Evolutionary conservation across 2,888 invertebrate species (phyloP).

Genomic region (Callyntrura sp.): DNA sequence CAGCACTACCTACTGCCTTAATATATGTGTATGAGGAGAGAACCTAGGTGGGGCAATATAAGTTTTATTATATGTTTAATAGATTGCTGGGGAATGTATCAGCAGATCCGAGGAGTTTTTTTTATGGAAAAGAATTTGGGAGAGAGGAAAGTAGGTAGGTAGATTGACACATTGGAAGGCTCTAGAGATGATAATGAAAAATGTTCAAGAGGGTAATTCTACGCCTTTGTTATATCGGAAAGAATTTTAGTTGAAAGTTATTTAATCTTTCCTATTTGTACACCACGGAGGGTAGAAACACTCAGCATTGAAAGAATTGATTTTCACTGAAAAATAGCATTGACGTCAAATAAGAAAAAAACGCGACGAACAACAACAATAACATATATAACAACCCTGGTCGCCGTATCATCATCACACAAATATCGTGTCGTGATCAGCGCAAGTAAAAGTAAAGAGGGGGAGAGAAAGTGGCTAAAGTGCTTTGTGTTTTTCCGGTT

Average conservation of each 20-base stretch:
- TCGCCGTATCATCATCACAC: background rate
- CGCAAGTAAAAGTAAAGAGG: background rate
- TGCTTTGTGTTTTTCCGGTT: slow-evolving; percentile 55
- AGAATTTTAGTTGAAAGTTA: slow-evolving; percentile 14
- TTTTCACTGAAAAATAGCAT: slow-evolving; percentile 49
- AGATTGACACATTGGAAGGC: background rate
- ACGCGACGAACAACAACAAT: background rate
- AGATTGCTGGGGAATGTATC: no score
- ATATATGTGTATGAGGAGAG: no score
- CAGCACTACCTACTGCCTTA: no score
- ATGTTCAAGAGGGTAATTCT: background rate
- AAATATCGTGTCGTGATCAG: slow-evolving; percentile 19
- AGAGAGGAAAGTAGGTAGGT: background rate
- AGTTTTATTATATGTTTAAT: no score
- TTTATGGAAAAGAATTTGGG: background rate
- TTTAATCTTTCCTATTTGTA: slow-evolving; percentile 26
- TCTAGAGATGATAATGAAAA: background rate
- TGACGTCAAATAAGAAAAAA: slow-evolving; percentile 67
- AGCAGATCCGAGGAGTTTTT: no score
- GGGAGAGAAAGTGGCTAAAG: slow-evolving; percentile 18
- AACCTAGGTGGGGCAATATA: no score
- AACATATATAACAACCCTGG: background rate
- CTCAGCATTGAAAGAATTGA: slow-evolving; percentile 9
- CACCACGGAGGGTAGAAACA: background rate
- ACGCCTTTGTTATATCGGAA: background rate